phyloP scores from a whole-genome alignment of 2,888 invertebrate species.

The Lasioglossum villosulum region DNA sequence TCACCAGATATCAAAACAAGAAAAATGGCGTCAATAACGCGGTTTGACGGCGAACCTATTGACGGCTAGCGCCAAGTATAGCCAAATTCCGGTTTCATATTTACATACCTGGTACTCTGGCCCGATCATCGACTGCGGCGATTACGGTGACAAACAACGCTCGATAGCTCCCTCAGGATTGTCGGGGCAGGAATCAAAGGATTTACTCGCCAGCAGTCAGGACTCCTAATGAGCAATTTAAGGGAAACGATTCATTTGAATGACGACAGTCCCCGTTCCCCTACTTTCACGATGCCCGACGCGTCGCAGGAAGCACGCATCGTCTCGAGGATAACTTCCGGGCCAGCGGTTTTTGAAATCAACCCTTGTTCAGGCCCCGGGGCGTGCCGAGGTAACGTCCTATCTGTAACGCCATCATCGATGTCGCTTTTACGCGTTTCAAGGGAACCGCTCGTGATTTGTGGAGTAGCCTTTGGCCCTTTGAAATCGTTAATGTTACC shows the following conservation, averaged over 20 bases:
- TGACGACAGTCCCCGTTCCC: background rate
- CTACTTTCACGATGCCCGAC: background rate
- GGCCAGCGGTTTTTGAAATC: background rate
- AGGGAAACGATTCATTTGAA: slow-evolving; percentile 32
- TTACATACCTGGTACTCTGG: background rate
- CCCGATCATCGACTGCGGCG: background rate
- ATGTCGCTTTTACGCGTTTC: background rate
- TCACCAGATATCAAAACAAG: no score
- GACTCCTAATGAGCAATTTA: slow-evolving; percentile 19
- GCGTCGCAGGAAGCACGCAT: slow-evolving; percentile 7
- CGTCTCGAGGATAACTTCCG: background rate
- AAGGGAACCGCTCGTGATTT: background rate
- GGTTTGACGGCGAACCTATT: no score
- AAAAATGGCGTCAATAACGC: no score
- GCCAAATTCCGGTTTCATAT: no score
- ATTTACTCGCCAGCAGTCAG: background rate
- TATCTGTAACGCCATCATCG: slow-evolving; percentile 11
- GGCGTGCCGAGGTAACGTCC: background rate
- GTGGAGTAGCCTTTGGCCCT: background rate
- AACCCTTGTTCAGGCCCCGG: background rate
- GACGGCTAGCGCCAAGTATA: no score
- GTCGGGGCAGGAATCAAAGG: background rate
- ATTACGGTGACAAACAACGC: slow-evolving; percentile 6
- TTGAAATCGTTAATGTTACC: background rate
- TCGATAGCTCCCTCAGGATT: slow-evolving; percentile 19